phyloP scores from a whole-genome alignment of 2,113 vertebrate genomes.

The Poeciliopsis retropinna region DNA sequence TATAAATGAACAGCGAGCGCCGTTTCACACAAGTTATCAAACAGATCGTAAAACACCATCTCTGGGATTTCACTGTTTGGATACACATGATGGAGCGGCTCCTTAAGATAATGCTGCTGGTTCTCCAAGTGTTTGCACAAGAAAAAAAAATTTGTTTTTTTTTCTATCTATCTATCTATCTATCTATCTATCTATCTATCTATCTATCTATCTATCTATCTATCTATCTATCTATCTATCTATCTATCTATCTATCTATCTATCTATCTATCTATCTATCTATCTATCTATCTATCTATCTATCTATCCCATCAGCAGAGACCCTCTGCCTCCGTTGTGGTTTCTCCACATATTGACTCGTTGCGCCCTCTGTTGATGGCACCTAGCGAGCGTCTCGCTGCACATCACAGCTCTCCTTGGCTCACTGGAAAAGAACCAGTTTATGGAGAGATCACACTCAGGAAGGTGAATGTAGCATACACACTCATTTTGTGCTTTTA shows the following conservation, averaged over 20 bases:
- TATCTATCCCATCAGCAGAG: not conserved
- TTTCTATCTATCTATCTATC: not conserved
- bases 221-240: conserved; percentile 10
- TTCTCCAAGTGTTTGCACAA: conserved; percentile 17
- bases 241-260: conserved; percentile 9
- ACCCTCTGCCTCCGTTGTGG: conserved; percentile 12
- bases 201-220: conserved; percentile 13
- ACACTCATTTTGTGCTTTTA: not conserved
- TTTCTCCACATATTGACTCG: conserved; percentile 67
- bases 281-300: not conserved
- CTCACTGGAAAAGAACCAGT: not conserved
- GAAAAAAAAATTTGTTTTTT: conserved; percentile 17
- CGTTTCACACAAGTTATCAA: conserved; percentile 72
- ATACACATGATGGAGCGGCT: conserved; percentile 55
- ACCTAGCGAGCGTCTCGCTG: conserved; percentile 5
- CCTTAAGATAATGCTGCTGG: conserved; percentile 45
- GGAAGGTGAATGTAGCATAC: not conserved
- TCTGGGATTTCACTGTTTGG: conserved; percentile 66
- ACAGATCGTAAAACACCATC: conserved; percentile 70
- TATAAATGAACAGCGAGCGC: conserved; percentile 62
- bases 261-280: not conserved
- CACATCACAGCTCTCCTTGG: conserved; percentile 4
- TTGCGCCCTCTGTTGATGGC: conserved; percentile 80
- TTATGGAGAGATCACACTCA: not conserved
- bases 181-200: conserved; percentile 9